Percentiles rank a stretch among this genome's conserved stretches.
Evolutionary conservation across 2,797 vertebrate genomes (phyloP).

Genomic region (Novumbra hubbsi): DNA sequence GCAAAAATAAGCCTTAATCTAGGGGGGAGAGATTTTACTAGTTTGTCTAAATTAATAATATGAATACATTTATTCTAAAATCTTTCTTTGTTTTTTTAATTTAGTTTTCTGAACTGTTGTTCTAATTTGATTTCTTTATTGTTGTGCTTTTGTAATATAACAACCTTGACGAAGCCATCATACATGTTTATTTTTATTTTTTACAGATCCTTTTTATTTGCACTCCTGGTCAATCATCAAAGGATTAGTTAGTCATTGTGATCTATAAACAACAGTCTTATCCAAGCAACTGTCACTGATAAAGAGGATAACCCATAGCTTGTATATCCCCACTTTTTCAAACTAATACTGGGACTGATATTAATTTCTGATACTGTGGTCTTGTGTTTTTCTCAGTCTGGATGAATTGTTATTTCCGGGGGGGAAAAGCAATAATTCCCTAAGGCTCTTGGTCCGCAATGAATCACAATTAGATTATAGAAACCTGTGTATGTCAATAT

Average conservation of each 20-base stretch:
- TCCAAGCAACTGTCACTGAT: background rate
- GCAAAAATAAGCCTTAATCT: too few relatives aligned
- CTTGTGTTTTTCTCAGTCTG: background rate
- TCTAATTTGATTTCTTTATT: too few relatives aligned
- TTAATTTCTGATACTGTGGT: background rate
- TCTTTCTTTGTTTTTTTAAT: too few relatives aligned
- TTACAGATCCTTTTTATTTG: background rate
- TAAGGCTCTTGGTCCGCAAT: background rate
- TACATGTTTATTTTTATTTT: background rate
- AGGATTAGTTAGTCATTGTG: background rate
- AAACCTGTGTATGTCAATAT: slow-evolving; percentile 43
- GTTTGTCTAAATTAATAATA: too few relatives aligned
- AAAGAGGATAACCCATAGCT: background rate
- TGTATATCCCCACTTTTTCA: background rate
- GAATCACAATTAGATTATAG: slow-evolving; percentile 51
- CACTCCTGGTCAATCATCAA: background rate
- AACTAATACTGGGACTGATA: background rate
- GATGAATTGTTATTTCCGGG: background rate
- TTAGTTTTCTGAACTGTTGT: too few relatives aligned
- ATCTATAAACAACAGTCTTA: background rate
- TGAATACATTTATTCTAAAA: too few relatives aligned
- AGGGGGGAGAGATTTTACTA: too few relatives aligned
- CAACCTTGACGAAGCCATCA: too few relatives aligned
- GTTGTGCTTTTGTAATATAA: too few relatives aligned
- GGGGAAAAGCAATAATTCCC: background rate